Percentiles rank a stretch among this genome's conserved stretches.
Conservation (phyloP, 2,888 invertebrate species). For the Aspidapion aeneum region DNA sequence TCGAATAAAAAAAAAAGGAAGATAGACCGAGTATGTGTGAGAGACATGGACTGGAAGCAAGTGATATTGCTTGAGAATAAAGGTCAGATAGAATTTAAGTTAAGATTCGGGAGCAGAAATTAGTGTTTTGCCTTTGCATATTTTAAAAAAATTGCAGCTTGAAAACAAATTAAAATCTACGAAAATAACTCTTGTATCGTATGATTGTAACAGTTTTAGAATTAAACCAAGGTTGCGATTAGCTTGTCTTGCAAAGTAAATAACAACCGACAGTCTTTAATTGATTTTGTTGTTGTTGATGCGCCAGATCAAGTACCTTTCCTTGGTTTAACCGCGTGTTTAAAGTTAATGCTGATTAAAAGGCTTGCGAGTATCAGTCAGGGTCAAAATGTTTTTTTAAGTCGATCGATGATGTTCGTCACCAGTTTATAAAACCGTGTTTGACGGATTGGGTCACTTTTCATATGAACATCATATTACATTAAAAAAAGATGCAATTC, state of each 20-base stretch:
- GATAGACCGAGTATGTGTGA: neutral
- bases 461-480: conserved; percentile 22
- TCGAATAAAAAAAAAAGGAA: neutral
- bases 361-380: conserved; percentile 6
- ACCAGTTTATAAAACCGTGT: conserved; percentile 10
- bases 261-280: neutral
- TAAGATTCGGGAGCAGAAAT: no score
- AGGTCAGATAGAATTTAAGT: no score
- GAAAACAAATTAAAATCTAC: neutral
- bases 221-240: no score
- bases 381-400: neutral
- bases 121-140: conserved; percentile 30
- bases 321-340: conserved; percentile 10
- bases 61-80: neutral
- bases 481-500: conserved; percentile 19
- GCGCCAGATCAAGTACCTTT: conserved; percentile 8
- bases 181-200: no score
- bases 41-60: neutral
- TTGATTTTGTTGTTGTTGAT: conserved; percentile 13
- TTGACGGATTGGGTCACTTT: conserved; percentile 21
- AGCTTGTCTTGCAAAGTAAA: neutral
- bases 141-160: conserved; percentile 13
- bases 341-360: conserved; percentile 12
- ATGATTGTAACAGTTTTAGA: neutral
- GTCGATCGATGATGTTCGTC: conserved; percentile 11